Base-by-base conservation (phyloP, 2,888 invertebrate genomes). In the Phyto melanocephala region DNA sequence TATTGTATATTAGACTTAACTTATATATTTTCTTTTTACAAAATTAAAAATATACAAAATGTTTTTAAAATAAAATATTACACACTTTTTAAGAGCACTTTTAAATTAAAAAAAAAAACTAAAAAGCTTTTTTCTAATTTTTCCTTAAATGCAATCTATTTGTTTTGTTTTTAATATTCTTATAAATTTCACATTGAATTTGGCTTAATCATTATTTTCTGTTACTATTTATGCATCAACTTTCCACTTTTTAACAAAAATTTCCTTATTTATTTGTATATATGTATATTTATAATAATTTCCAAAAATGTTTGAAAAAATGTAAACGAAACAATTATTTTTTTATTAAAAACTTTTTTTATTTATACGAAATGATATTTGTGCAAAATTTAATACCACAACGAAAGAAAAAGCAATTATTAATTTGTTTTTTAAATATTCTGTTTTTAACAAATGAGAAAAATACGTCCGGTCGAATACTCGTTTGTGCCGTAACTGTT, bases 401-500 rank as follows among this genome's bases (percentile, higher is more conserved):
- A 52, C 65, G 24, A 20, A 24, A 65, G 10, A 24, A 35, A n/a
- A 50, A 52, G 28, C 28, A 54, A 45, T 54, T 6, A 40, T 52
- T 58, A 52, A 67, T 33, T 47, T 45, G 33, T 58, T 22, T 65
- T 40, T 33, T 28, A 28, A 28, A 28, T 65, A 52, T 50, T 50
- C 22, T 63, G 33, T 47, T 15, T 15, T 0, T 2, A 62, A 63
- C 17, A 28, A 45, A 54, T 20, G 11, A 58, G 33, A 47, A 67
- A 72, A 67, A 70, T 22, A 82, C 79, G 79, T 79, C 79, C 67
- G 50, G n/a, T 60, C 56, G 71, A 47, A 7, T 45, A 60, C 24
- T 71, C 75, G 82, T 72, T 75, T 79, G 40, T 67, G 60, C 65
- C 40, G 65, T 42, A 82, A 82, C 82, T 82, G 79, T 76, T 67